phyloP scores from a whole-genome alignment of 1,140 invertebrate genomes.

The Hyphantria cunea region DNA sequence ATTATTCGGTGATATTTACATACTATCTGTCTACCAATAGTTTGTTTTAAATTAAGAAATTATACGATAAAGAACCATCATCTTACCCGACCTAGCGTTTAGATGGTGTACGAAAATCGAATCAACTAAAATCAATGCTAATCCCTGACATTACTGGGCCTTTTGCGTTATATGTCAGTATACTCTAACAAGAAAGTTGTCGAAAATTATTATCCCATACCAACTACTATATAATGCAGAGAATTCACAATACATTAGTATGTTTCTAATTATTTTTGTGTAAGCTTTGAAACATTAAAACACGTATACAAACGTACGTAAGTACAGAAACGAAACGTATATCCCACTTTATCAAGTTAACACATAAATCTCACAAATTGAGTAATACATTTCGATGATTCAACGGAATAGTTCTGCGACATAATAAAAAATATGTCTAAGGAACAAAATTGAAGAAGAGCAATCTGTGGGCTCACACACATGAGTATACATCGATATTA shows the following conservation, averaged over 20 bases:
- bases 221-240: not conserved
- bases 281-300: not conserved
- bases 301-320: slow-evolving; percentile 1
- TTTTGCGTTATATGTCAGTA: too few species aligned
- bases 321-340: slow-evolving; percentile 7
- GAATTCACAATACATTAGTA: not conserved
- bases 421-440: slow-evolving; percentile 26
- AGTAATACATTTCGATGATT: slow-evolving; percentile 20
- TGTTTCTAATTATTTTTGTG: not conserved
- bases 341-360: slow-evolving; percentile 7
- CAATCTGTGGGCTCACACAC: slow-evolving; percentile 23
- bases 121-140: too few species aligned
- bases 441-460: slow-evolving; percentile 29
- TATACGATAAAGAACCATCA: too few species aligned
- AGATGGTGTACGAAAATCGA: too few species aligned
- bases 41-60: too few species aligned
- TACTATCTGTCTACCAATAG: too few species aligned
- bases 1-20: too few species aligned
- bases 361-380: slow-evolving; percentile 21
- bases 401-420: slow-evolving; percentile 20
- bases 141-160: too few species aligned
- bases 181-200: too few species aligned
- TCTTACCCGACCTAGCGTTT: too few species aligned
- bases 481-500: slow-evolving; percentile 27
- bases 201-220: not conserved